Percentiles rank a stretch among this genome's conserved stretches.
Evolutionary conservation across 2,113 vertebrate genomes (phyloP).

Genomic region (Malurus alboscapulatus): DNA sequence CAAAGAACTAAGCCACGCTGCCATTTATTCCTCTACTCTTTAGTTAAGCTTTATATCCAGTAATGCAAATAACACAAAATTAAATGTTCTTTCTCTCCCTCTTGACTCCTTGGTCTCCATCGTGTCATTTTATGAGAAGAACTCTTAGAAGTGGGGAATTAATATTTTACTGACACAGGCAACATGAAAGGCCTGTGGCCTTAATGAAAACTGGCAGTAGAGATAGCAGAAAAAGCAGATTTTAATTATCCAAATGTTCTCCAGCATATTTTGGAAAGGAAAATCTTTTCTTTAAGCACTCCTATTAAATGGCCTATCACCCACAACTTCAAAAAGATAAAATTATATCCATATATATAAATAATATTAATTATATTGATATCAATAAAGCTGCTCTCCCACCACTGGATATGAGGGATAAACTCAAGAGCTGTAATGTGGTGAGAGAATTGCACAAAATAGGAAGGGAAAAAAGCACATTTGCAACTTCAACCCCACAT

Average conservation of each 20-base stretch:
- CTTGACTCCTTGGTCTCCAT: background rate
- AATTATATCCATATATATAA: too few species aligned
- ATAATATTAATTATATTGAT: too few species aligned
- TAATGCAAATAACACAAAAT: background rate
- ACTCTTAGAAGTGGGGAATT: background rate
- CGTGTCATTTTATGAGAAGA: rapidly evolving
- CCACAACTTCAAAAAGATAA: too few species aligned
- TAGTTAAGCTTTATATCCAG: background rate
- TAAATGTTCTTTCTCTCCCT: background rate
- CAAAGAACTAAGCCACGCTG: background rate
- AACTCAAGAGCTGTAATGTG: too few species aligned
- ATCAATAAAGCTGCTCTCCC: too few species aligned
- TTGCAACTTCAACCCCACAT: too few species aligned
- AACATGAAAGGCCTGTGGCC: background rate
- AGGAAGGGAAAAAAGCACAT: too few species aligned
- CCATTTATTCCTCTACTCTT: background rate
- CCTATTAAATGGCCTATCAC: background rate
- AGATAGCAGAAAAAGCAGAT: background rate
- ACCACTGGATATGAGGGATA: too few species aligned
- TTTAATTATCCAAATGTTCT: background rate
- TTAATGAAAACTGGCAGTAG: background rate
- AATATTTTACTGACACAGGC: background rate
- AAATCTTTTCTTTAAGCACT: background rate
- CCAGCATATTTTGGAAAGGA: background rate
- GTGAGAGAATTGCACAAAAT: too few species aligned